phyloP scores from a whole-genome alignment of 2,797 vertebrate species.

The Sebastes vulpes region DNA sequence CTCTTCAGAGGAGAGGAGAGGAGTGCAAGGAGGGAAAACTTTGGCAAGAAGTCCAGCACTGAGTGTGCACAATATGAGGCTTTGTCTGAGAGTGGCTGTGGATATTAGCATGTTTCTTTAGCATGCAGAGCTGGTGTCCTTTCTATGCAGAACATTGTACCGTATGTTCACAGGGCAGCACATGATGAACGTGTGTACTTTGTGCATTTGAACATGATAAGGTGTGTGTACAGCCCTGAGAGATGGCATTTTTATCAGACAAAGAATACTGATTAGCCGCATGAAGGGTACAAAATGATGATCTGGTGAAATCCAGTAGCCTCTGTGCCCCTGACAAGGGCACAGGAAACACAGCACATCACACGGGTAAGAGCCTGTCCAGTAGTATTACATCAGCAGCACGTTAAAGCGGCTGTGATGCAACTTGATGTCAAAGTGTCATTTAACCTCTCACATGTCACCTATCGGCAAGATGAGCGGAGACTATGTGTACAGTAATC shows the following conservation, averaged over 20 bases:
- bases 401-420: background rate
- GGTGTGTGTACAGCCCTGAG: background rate
- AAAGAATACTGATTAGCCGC: background rate
- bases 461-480: background rate
- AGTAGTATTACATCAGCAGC: background rate
- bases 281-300: background rate
- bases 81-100: conserved; percentile 1
- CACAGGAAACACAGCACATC: background rate
- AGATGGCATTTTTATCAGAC: background rate
- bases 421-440: background rate
- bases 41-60: conserved; percentile 27
- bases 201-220: conserved; percentile 33
- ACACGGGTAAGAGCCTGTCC: background rate
- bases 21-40: conserved; percentile 46
- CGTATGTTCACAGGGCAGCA: background rate
- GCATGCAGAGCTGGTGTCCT: background rate
- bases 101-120: conserved; percentile 4
- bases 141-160: background rate
- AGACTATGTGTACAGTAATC: background rate
- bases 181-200: conserved; percentile 12
- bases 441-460: background rate
- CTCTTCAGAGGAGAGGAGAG: conserved; percentile 48
- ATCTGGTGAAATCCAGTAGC: background rate
- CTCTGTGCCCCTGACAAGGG: background rate
- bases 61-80: background rate